A percentile compares a stretch with the other conserved stretches of the same genome.
Conservation (phyloP, 2,888 invertebrate genomes). For the Nemurella pictetii region DNA sequence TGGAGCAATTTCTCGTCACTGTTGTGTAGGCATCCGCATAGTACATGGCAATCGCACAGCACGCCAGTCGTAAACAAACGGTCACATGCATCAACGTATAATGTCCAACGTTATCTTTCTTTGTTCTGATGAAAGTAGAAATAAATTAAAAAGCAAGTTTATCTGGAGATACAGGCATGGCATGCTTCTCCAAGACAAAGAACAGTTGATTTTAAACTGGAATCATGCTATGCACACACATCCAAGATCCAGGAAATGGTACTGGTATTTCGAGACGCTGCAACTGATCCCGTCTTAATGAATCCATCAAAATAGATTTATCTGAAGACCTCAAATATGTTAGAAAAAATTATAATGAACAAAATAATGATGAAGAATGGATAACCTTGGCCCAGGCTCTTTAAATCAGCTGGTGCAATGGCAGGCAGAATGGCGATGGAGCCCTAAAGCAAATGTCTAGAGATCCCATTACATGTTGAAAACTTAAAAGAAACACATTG, state of each 20-base stretch:
- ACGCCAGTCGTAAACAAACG: not conserved
- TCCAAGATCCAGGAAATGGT: not conserved
- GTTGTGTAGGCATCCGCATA: not conserved
- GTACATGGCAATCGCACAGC: not conserved
- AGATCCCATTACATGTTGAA: not conserved
- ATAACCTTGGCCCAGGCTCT: slow-evolving; percentile 38
- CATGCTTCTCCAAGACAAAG: not conserved
- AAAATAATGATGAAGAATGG: slow-evolving; percentile 20
- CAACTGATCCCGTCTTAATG: slow-evolving; percentile 21
- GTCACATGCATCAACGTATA: not conserved
- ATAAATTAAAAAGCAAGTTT: not conserved
- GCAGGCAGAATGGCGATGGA: slow-evolving; percentile 29
- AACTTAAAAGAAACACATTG: not conserved
- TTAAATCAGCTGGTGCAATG: slow-evolving; percentile 41
- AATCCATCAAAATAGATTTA: not conserved
- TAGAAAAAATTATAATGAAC: slow-evolving; percentile 14
- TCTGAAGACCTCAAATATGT: not conserved
- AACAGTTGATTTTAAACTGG: slow-evolving; percentile 17
- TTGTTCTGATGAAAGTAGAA: slow-evolving; percentile 1
- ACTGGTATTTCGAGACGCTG: slow-evolving; percentile 35
- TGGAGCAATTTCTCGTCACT: not conserved
- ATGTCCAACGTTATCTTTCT: slow-evolving; percentile 14
- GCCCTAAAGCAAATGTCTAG: not conserved
- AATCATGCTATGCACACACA: not conserved
- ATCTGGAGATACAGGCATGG: not conserved